Evolutionary conservation across 2,797 vertebrate species (phyloP), one percentile per base, ranked within the genome.

Genomic region (Philypnodon macrostomus): DNA sequence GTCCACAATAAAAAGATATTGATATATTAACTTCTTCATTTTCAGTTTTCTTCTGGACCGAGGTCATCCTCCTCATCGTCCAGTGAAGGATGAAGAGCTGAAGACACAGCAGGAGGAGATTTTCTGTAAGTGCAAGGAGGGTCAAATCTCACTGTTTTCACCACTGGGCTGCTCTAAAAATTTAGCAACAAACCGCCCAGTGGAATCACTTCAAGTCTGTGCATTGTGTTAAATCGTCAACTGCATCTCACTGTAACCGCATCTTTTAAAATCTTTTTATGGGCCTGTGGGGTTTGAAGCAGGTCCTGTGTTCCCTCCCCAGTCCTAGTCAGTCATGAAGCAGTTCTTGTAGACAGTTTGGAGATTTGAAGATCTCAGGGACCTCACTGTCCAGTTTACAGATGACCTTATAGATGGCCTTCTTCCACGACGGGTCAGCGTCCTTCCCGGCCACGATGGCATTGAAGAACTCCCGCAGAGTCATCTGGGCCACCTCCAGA

Each of bases 361-460:
- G 96, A 67, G 96, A 98, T 83, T 97, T 97, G 90, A 98, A 98
- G 87, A 97, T 90, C 65, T 98, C 96, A 1, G 96, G 96, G 76
- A 98, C 95, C 75, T 98, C 96, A 71, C 95, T 95, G 92, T 98
- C 96, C 90, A 98, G 90, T 86, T 98, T 98, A 90, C 96, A 98
- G 91, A 98, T 98, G 88, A 98, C 96, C 91, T 98, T 98, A 92
- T 98, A 98, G 85, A 98, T 98, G 88, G 96, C 96, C 92, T 98
- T 98, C 91, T 98, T 98, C 96, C 96, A 98, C 86, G 96, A 98
- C 73, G 96, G 96, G 91, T 98, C 96, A 32, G 95, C 95, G 73
- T 98, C 96, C 91, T 98, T 98, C 85, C 95, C 96, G 32, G 96
- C 96, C 79, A 98, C 95, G 75, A 98, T 98, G 91, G 96, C 96